Evolutionary conservation across 1,140 invertebrate species (phyloP), one percentile per base, ranked within the genome.

Genomic region (Archivesica marissinica): DNA sequence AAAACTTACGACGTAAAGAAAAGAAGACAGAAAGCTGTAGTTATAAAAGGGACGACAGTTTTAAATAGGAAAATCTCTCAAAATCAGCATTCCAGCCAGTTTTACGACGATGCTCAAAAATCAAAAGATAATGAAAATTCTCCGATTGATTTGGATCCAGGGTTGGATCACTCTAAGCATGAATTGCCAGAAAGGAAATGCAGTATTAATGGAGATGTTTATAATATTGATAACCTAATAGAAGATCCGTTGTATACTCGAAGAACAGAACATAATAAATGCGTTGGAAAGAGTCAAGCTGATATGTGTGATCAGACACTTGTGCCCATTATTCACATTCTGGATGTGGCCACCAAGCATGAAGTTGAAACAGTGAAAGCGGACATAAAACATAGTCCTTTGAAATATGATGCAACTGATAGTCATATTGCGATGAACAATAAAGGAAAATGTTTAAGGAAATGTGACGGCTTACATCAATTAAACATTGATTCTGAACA

Each of bases 141-240:
- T 35, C 41, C 68, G 3, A 72, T 72, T 47, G 41, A 72, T 50
- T 23, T 72, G 35, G 68, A 72, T 50, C 13, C 1, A 28, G 68
- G 50, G 30, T 4, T 2, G 33, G 25, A 72, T 50, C 41, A 68
- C 0, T 33, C 30, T 4, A 33, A 64, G n/a, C 2, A 35, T 35
- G 23, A 15, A 35, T 33, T 17, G 25, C 33, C 7, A 33, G 30
- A 17, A n/a, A 52, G 50, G 17, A 52, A 17, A 52, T n/a, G n/a
- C n/a, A 17, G 23, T 52, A 52, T 52, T 52, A 52, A 7, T n/a
- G 20, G 7, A 7, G 50, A n/a, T n/a, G 23, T 52, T 7, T n/a
- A 7, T 52, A 23, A 52, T 6, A 44, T 17, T 44, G 41, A 52
- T 52, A 3, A 52, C 23, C 17, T 52, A 52, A 23, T 11, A 52